A percentile compares a stretch with the other conserved stretches of the same genome.
Conservation (phyloP, 1,140 invertebrate species). For the Penaeus chinensis region DNA sequence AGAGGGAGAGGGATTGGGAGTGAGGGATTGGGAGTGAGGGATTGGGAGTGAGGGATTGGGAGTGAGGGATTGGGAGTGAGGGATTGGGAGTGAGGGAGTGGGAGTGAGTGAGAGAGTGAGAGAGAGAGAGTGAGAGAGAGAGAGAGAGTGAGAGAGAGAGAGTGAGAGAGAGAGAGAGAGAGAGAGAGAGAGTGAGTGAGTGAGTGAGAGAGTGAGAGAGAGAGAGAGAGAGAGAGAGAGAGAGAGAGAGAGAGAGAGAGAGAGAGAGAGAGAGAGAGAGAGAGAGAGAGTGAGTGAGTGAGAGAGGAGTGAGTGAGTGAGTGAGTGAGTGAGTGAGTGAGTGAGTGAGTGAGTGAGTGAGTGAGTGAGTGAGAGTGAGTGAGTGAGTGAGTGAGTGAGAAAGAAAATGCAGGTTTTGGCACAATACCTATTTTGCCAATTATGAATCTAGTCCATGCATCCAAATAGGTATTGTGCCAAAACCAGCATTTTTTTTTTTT, state of each 20-base stretch:
- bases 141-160: neutral
- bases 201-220: neutral
- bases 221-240: neutral
- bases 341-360: neutral
- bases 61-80: slow-evolving; percentile 16
- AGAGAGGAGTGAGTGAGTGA: neutral
- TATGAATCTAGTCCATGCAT: too few species aligned
- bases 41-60: slow-evolving; percentile 6
- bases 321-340: neutral
- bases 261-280: neutral
- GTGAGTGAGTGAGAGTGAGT: neutral
- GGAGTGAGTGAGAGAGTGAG: neutral
- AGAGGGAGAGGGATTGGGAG: slow-evolving; percentile 16
- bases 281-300: neutral
- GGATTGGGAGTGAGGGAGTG: slow-evolving; percentile 4
- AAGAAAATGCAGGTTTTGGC: neutral
- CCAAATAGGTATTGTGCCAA: neutral
- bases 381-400: neutral
- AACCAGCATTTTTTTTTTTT: neutral
- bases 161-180: slow-evolving; percentile 4
- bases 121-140: neutral
- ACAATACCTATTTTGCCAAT: neutral
- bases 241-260: neutral
- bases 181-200: neutral
- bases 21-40: slow-evolving; percentile 19